Evolutionary conservation across 1,140 invertebrate species (phyloP).

Genomic region (Drosophila lacteicornis): DNA sequence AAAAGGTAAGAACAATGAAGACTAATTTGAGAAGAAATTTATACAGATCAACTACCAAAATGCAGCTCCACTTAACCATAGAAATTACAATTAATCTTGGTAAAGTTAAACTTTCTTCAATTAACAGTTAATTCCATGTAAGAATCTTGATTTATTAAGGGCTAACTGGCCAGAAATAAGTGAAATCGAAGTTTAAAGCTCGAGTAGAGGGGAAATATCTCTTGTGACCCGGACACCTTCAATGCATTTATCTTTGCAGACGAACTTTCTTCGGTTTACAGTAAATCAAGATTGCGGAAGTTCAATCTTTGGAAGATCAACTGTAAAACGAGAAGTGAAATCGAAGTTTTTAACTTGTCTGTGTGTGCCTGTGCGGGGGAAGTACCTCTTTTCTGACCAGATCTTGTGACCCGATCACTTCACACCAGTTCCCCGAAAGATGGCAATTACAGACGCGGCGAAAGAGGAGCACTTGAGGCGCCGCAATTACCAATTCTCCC

Average conservation of each 20-base stretch:
- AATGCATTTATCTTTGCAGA: slow-evolving; percentile 12
- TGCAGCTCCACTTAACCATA: no score
- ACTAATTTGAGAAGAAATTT: background rate
- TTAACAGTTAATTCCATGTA: background rate
- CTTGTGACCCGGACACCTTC: slow-evolving; percentile 1
- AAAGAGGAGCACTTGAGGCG: slow-evolving; percentile 10
- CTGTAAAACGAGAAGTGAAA: slow-evolving; percentile 28
- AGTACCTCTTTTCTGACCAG: slow-evolving; percentile 19
- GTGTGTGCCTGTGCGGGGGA: slow-evolving; percentile 8
- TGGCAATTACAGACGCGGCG: slow-evolving; percentile 15
- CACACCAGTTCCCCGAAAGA: slow-evolving; percentile 30
- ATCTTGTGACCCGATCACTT: slow-evolving; percentile 22
- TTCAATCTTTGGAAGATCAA: slow-evolving; percentile 14
- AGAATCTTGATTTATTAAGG: no score
- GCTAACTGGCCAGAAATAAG: background rate
- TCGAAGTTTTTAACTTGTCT: slow-evolving; percentile 20
- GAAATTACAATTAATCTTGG: background rate
- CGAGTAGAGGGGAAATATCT: no score
- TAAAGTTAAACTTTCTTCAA: background rate
- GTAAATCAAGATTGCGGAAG: slow-evolving; percentile 18
- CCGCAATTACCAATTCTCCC: slow-evolving; percentile 22
- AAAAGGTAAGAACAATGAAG: background rate
- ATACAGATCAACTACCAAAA: no score
- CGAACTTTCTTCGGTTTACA: slow-evolving; percentile 16
- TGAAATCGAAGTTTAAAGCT: background rate